Conservation (phyloP, 2,888 invertebrate species). For the Drosophila mettleri region DNA sequence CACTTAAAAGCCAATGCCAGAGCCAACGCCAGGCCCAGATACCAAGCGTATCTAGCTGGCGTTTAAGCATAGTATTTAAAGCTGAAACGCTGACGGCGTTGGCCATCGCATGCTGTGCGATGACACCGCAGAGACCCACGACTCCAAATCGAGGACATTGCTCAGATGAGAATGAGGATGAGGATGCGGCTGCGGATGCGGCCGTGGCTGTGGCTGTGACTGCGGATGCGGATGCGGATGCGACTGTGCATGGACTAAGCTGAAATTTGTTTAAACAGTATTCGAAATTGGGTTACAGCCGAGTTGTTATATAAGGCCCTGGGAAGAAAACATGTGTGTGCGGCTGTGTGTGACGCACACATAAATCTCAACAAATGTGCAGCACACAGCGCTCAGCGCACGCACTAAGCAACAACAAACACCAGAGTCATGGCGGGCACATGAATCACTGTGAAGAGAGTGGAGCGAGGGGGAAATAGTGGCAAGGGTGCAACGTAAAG, state of each 20-base stretch:
- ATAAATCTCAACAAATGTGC: slow-evolving; percentile 70
- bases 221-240: slow-evolving; percentile 19
- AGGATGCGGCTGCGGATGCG: slow-evolving; percentile 13
- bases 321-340: slow-evolving; percentile 41
- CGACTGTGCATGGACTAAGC: slow-evolving; percentile 36
- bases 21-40: slow-evolving; percentile 3
- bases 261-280: slow-evolving; percentile 70
- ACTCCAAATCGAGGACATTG: slow-evolving; percentile 42
- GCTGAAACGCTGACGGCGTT: slow-evolving; percentile 21
- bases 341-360: slow-evolving; percentile 24
- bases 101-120: slow-evolving; percentile 39
- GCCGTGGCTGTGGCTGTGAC: slow-evolving; percentile 18
- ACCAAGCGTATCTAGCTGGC: not conserved
- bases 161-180: slow-evolving; percentile 5
- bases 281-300: slow-evolving; percentile 72
- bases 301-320: slow-evolving; percentile 56
- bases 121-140: slow-evolving; percentile 22
- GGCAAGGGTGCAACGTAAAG: not conserved
- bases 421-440: slow-evolving; percentile 43
- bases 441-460: slow-evolving; percentile 46
- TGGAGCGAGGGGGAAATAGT: not conserved
- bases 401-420: slow-evolving; percentile 47
- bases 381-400: slow-evolving; percentile 36
- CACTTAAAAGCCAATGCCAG: slow-evolving; percentile 54
- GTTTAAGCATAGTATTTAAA: slow-evolving; percentile 23